Percentiles rank a stretch among this genome's conserved stretches.
phyloP scores from a whole-genome alignment of 2,113 vertebrate species.

The Telmatochromis sp. region DNA sequence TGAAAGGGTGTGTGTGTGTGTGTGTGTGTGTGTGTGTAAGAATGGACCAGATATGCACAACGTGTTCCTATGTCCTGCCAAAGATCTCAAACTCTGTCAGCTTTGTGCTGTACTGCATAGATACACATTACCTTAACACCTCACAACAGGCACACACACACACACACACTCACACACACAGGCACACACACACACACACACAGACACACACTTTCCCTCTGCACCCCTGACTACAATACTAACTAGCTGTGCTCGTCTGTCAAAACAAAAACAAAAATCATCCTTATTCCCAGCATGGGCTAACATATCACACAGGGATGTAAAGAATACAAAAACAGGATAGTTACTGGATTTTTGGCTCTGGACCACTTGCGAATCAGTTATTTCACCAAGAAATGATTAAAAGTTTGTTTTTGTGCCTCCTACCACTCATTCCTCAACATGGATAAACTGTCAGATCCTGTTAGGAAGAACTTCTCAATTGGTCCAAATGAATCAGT shows the following conservation, averaged over 20 bases:
- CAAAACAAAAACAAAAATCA: background rate
- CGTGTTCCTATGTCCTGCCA: background rate
- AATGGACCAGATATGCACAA: background rate
- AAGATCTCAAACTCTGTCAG: background rate
- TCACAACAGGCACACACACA: background rate
- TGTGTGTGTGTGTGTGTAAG: background rate
- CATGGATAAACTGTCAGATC: background rate
- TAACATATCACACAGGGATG: background rate
- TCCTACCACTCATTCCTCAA: background rate
- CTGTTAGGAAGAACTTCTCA: background rate
- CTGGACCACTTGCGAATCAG: background rate
- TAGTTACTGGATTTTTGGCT: background rate
- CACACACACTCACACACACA: background rate
- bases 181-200: background rate
- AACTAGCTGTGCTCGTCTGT: slow-evolving; percentile 30
- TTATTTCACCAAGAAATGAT: background rate
- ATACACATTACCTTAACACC: background rate
- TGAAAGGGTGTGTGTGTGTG: background rate
- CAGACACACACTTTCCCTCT: background rate
- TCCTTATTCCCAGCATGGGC: background rate
- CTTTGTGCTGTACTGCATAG: background rate
- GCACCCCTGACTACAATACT: background rate
- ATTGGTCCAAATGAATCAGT: background rate
- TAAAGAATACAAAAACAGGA: background rate
- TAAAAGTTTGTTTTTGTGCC: background rate